Conservation (phyloP, 2,888 invertebrate genomes). For the Drosophila prolongata region DNA sequence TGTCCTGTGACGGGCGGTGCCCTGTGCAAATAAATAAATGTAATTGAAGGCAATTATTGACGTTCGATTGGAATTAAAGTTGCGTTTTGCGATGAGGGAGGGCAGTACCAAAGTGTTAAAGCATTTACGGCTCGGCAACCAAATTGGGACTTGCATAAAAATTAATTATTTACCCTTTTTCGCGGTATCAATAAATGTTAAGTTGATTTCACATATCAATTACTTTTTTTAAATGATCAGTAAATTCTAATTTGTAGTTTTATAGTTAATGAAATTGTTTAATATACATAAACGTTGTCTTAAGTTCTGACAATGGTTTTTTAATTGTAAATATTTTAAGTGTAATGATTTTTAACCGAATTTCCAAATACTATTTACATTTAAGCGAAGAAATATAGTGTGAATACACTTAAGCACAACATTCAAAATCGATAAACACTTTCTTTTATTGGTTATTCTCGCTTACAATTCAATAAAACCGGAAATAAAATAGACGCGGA, state of each 20-base stretch:
- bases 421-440: constrained; percentile 42
- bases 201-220: too few species aligned
- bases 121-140: not conserved
- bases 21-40: constrained; percentile 77
- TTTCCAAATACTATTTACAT: too few species aligned
- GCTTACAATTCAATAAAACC: constrained; percentile 39
- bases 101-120: constrained; percentile 10
- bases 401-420: not conserved
- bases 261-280: too few species aligned
- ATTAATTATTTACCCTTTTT: not conserved
- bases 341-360: too few species aligned
- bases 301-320: too few species aligned
- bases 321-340: too few species aligned
- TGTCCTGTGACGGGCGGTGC: constrained; percentile 32
- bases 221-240: too few species aligned
- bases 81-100: constrained; percentile 23
- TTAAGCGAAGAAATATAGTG: constrained; percentile 1
- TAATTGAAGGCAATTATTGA: constrained; percentile 79
- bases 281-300: too few species aligned
- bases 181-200: too few species aligned
- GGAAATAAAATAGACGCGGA: constrained; percentile 27
- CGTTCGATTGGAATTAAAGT: constrained; percentile 68
- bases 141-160: constrained; percentile 11
- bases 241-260: too few species aligned
- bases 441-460: constrained; percentile 20